phyloP scores from a whole-genome alignment of 2,888 invertebrate species.

The Lissonota sp. region DNA sequence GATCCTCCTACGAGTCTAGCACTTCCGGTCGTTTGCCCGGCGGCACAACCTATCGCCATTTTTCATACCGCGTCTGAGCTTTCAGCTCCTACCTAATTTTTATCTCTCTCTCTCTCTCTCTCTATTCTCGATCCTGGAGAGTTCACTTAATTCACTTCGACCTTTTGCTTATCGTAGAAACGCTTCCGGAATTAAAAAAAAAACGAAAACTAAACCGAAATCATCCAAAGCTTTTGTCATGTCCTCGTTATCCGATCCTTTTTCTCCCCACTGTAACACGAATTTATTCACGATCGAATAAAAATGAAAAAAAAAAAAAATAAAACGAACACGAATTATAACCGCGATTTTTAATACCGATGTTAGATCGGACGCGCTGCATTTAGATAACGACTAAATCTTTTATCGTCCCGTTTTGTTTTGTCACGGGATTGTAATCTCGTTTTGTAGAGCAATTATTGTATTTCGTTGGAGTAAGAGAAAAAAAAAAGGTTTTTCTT shows the following conservation, averaged over 20 bases:
- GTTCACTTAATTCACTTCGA: conserved; percentile 6
- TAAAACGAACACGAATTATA: conserved; percentile 7
- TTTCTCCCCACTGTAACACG: too few relatives aligned
- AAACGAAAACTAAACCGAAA: conserved; percentile 23
- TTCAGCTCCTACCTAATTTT: conserved; percentile 5
- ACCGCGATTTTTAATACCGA: conserved; percentile 10
- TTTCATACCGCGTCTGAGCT: conserved; percentile 93
- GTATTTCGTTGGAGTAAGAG: neutral
- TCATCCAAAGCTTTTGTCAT: too few relatives aligned
- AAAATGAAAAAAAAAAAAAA: conserved; percentile 2
- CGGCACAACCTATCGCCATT: conserved; percentile 93
- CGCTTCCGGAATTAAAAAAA: conserved; percentile 19
- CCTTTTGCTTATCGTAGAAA: conserved; percentile 42
- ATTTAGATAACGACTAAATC: conserved; percentile 68
- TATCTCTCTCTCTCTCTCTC: conserved; percentile 24
- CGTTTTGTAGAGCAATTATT: conserved; percentile 9
- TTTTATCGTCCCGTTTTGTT: conserved; percentile 25
- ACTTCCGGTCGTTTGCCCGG: conserved; percentile 92
- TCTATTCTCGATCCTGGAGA: conserved; percentile 33
- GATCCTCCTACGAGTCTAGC: conserved; percentile 91
- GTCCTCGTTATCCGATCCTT: too few relatives aligned
- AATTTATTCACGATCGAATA: neutral
- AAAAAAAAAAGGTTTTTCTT: neutral
- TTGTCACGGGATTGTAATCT: neutral
- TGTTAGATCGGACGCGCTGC: conserved; percentile 56